Evolutionary conservation across 2,797 vertebrate genomes (phyloP).

Genomic region (Siniperca undulata): DNA sequence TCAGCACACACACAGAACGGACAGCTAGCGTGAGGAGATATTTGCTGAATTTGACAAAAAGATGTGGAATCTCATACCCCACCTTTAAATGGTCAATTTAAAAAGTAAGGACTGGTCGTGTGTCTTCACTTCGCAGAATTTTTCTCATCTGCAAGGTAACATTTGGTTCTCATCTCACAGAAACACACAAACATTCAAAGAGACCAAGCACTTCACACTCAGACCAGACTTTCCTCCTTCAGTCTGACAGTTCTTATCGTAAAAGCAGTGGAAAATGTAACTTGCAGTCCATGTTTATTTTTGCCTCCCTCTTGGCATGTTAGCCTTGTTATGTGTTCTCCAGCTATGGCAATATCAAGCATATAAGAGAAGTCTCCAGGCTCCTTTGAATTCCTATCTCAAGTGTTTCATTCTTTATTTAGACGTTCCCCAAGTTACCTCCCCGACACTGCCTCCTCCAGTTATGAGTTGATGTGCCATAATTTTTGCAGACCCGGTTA

Average conservation of each 20-base stretch:
- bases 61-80: too few species aligned
- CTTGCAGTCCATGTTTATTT: constrained; percentile 62
- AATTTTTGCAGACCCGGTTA: constrained; percentile 11
- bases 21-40: too few species aligned
- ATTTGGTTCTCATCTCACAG: constrained; percentile 17
- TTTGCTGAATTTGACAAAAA: too few species aligned
- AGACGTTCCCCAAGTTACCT: constrained; percentile 42
- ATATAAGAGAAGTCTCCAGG: constrained; percentile 49
- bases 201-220: constrained; percentile 33
- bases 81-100: not conserved
- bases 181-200: constrained; percentile 17
- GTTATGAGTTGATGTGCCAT: constrained; percentile 20
- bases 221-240: constrained; percentile 35
- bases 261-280: constrained; percentile 47
- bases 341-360: constrained; percentile 28
- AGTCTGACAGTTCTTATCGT: constrained; percentile 55
- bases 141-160: not conserved
- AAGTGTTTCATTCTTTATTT: constrained; percentile 66
- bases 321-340: constrained; percentile 37
- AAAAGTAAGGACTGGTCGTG: not conserved
- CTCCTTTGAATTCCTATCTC: constrained; percentile 54
- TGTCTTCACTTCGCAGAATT: not conserved
- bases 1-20: too few species aligned
- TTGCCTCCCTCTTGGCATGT: constrained; percentile 50
- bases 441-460: constrained; percentile 10